Evolutionary conservation across 1,140 invertebrate genomes (phyloP).

Genomic region (Trichonephila clavata): DNA sequence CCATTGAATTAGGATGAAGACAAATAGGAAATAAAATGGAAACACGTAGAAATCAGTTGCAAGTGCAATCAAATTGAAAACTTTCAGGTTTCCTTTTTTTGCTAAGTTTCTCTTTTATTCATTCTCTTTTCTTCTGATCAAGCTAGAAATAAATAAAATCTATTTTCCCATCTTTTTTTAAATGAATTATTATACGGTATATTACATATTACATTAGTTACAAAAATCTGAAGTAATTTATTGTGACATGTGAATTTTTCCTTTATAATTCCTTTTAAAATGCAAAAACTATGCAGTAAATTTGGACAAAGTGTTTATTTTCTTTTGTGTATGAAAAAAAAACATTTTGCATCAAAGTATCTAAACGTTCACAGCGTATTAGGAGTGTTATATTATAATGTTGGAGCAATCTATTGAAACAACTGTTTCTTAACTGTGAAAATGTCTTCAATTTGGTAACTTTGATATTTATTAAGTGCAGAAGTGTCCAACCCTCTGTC

Average conservation of each 20-base stretch:
- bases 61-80: conserved; percentile 56
- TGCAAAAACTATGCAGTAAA: neutral
- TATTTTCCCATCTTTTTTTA: too few species aligned
- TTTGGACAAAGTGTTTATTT: neutral
- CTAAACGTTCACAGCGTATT: too few species aligned
- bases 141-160: neutral
- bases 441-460: too few species aligned
- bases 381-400: too few species aligned
- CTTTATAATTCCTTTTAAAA: neutral
- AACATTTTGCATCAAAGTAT: too few species aligned
- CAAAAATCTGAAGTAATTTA: neutral
- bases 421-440: too few species aligned
- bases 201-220: conserved; percentile 8
- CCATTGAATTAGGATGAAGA: conserved; percentile 33
- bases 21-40: conserved; percentile 50
- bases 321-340: too few species aligned
- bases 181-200: neutral
- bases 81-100: neutral
- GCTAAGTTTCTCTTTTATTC: neutral
- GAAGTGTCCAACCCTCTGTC: too few species aligned
- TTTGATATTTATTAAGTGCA: too few species aligned
- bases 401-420: too few species aligned
- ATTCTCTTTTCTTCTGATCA: neutral
- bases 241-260: neutral
- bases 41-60: conserved; percentile 27